Evolutionary conservation across 2,888 invertebrate species (phyloP).

Genomic region (Prosopocoilus inquinatus): DNA sequence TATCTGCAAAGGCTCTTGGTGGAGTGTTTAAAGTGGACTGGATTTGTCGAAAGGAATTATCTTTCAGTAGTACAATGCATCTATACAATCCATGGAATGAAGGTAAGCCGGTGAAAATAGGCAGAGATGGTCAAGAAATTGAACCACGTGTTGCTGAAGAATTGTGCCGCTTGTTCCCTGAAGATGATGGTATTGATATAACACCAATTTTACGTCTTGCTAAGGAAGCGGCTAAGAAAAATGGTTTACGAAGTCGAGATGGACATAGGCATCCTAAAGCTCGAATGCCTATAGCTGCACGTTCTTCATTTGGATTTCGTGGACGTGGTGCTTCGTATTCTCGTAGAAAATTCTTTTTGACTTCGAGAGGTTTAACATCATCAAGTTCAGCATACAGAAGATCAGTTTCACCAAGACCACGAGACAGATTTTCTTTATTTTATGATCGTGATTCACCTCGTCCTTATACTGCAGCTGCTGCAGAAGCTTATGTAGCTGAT

Average conservation of each 20-base stretch:
- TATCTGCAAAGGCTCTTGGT: conserved; percentile 88
- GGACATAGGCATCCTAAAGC: conserved; percentile 50
- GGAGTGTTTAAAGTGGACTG: conserved; percentile 97
- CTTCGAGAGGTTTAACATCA: conserved; percentile 61
- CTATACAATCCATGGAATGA: conserved; percentile 98
- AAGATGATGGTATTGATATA: conserved; percentile 89
- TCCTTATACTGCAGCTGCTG: conserved; percentile 59
- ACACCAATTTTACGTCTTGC: conserved; percentile 83
- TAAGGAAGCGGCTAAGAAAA: conserved; percentile 74
- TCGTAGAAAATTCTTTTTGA: conserved; percentile 63
- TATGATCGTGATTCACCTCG: conserved; percentile 57
- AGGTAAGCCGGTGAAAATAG: conserved; percentile 97
- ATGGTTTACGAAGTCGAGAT: conserved; percentile 49
- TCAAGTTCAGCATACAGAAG: conserved; percentile 55
- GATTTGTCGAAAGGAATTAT: conserved; percentile 92
- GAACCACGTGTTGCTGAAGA: conserved; percentile 95
- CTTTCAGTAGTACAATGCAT: conserved; percentile 89
- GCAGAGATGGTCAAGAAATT: conserved; percentile 98
- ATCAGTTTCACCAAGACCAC: conserved; percentile 59
- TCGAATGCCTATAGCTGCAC: conserved; percentile 51
- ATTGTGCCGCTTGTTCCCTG: conserved; percentile 88
- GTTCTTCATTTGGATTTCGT: conserved; percentile 49
- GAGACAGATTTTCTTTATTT: conserved; percentile 64
- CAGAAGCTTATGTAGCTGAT: conserved; percentile 86
- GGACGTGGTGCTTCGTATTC: conserved; percentile 55